Evolutionary conservation across 1,140 invertebrate genomes (phyloP), one percentile per base, ranked within the genome.

Genomic region (Mactra quadrangularis): DNA sequence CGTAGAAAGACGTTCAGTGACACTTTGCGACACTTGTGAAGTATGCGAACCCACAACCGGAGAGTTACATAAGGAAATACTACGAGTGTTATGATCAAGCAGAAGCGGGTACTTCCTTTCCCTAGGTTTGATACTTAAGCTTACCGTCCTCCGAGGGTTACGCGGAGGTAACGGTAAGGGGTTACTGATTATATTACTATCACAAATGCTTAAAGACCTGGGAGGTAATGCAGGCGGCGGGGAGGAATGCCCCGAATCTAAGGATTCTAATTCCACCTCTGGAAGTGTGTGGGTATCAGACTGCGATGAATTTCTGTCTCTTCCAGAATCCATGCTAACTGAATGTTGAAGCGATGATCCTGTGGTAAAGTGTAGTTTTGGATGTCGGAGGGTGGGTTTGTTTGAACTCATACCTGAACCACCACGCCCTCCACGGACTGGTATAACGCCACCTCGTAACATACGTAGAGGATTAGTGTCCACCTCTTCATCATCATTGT

Each of bases 41-140:
- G 45, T 33, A 47, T 62, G 57, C 55, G 45, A n/a, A 50, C 35
- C 57, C 38, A 35, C 22, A 60, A 41, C 57, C 53, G 19, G n/a
- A 45, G 19, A 27, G n/a, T 31, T 31, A 47, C 29, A 60, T 22
- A 41, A 45, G 6, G 3, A 38, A 45, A 62, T 71, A 72, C 27
- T 41, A 47, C 57, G 47, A 38, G 53, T 74, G 27, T 66, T 62
- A 59, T 79, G 70, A 47, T 83, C 68, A 60, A 86, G 84, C 35
- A 86, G 29, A n/a, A 98, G 92, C 0, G 97, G 97, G 94, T 98
- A 96, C 91, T 97, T 97, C 55, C 97, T 93, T 71, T 97, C 97
- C 38, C 97, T 93, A 1, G 96, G 96, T 86, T 96, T 95, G 27
- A 89, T 87, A 79, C 94, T 95, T 27, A 89, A 68, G 1, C 94